Evolutionary conservation across 2,888 invertebrate species (phyloP).

Genomic region (Lepidocyrtinus sp.): DNA sequence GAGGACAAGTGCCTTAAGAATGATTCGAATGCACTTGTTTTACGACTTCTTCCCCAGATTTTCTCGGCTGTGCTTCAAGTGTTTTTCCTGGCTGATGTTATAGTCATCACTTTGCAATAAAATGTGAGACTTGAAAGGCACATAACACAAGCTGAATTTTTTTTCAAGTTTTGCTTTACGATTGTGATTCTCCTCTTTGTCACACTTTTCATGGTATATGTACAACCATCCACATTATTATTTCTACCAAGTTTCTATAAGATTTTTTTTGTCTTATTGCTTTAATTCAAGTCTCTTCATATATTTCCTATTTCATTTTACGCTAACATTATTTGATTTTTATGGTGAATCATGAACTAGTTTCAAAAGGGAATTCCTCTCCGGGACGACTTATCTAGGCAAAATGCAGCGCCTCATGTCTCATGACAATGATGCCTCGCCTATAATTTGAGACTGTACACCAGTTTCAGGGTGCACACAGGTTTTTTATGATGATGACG

Average conservation of each 20-base stretch:
- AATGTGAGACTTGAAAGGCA: conserved; percentile 20
- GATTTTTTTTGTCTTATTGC: no score
- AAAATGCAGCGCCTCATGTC: no score
- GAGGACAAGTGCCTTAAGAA: conserved; percentile 36
- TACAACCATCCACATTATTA: no score
- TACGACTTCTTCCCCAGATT: conserved; percentile 48
- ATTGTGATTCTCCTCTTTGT: no score
- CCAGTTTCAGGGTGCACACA: no score
- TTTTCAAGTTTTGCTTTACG: background rate
- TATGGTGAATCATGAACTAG: background rate
- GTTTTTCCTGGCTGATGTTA: conserved; percentile 36
- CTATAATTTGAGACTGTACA: no score
- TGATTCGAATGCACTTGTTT: conserved; percentile 53
- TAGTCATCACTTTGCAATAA: conserved; percentile 52
- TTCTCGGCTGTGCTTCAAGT: conserved; percentile 26
- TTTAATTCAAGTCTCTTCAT: no score
- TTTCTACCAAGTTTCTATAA: no score
- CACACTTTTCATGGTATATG: no score
- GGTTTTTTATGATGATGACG: conserved; percentile 5
- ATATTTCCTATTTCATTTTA: background rate
- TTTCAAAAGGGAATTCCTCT: no score
- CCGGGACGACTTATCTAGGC: no score
- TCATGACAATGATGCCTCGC: no score
- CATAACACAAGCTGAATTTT: background rate
- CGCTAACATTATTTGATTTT: background rate